These are phyloP conservation scores for Coturnix japonica DNA, from an alignment of 2,113 vertebrate genomes.

Conservation along the genomic window DNA sequence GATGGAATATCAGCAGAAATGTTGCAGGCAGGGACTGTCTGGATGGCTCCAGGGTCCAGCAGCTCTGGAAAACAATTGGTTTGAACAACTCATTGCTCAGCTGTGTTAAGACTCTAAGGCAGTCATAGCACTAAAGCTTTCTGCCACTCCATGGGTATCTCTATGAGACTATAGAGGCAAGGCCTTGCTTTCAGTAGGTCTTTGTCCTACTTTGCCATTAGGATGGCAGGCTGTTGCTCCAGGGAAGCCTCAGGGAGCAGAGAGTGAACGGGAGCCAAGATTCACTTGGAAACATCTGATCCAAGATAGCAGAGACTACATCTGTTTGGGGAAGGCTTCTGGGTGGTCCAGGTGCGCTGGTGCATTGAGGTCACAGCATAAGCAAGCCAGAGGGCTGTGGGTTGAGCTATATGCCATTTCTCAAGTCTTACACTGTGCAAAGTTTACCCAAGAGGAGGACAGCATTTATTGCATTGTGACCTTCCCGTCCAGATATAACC, in stretches of 20 bases:
- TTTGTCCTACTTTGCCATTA: not conserved
- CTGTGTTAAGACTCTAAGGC: not conserved
- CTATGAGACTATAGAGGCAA: not conserved
- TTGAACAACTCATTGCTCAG: not conserved
- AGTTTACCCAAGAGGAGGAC: not conserved
- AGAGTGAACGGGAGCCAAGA: constrained; percentile 3
- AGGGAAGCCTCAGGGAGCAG: not conserved
- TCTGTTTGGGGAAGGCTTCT: not conserved
- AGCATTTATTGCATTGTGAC: not conserved
- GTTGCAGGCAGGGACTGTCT: not conserved
- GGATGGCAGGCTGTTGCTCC: not conserved
- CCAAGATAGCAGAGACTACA: not conserved
- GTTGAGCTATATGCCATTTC: not conserved
- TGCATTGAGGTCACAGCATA: not conserved
- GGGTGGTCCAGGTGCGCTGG: not conserved
- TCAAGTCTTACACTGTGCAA: accelerated
- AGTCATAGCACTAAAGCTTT: not conserved
- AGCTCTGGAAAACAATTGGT: not conserved
- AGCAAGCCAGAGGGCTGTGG: not conserved
- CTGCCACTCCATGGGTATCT: not conserved
- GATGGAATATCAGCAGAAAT: not conserved
- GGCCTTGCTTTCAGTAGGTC: not conserved
- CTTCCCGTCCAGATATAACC: not conserved
- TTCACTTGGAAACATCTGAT: constrained; percentile 17
- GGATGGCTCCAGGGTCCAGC: not conserved